These are phyloP conservation scores for Enteromius treurensis DNA, from an alignment of 2,797 vertebrate genomes.

Conservation along the genomic window DNA sequence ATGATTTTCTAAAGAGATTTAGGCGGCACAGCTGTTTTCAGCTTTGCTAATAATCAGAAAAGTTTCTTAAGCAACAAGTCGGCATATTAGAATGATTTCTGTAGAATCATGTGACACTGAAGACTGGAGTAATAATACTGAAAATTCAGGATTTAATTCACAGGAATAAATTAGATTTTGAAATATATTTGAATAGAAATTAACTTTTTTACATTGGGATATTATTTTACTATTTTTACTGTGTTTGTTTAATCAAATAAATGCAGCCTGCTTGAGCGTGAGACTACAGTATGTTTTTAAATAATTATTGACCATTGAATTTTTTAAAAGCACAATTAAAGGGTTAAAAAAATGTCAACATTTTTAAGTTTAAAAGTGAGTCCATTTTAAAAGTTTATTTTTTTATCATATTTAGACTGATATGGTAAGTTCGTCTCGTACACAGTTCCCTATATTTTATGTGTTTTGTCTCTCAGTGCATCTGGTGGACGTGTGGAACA, in stretches of 20 bases:
- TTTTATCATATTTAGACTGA: neutral
- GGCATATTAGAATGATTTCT: neutral
- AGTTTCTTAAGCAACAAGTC: neutral
- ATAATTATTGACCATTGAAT: neutral
- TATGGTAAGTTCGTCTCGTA: neutral
- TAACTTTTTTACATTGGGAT: neutral
- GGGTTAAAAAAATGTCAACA: neutral
- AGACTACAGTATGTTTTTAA: neutral
- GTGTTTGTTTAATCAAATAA: neutral
- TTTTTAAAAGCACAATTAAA: neutral
- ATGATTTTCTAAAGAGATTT: neutral
- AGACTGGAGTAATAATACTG: neutral
- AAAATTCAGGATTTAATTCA: neutral
- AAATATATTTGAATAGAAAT: neutral
- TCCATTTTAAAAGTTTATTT: neutral
- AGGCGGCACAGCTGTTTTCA: neutral
- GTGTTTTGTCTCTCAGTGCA: conserved; percentile 79
- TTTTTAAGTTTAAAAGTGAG: neutral
- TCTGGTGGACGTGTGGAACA: conserved; percentile 98
- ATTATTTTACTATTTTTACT: neutral
- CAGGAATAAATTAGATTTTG: neutral
- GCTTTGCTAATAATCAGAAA: neutral
- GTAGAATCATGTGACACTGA: neutral
- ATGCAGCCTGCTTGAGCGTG: neutral
- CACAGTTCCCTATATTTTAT: neutral